Base-by-base conservation (phyloP, 1,140 invertebrate genomes). In the Pseudomyrmex dendroicus region DNA sequence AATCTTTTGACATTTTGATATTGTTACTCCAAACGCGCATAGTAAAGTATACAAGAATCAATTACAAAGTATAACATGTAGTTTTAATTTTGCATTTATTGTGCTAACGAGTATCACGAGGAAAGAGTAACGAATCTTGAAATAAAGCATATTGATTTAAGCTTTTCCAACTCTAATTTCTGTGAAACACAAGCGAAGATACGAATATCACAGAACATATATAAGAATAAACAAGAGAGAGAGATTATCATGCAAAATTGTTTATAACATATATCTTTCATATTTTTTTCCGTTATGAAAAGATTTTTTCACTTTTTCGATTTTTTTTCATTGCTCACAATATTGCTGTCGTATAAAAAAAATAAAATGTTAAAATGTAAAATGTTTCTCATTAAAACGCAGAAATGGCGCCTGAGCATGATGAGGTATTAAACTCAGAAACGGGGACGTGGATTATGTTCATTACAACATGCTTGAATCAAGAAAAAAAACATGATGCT, bases 201-300 rank as follows among this genome's bases (percentile, higher is more conserved):
- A 48, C 20, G 5, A 70, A 7, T 48, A 72, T 22, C 63, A 82
- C n/a, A 70, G 9, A 0, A 72, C 50, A 22, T 22, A 72, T 59
- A 59, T 20, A 2, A 80, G 12, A 17, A 13, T 20, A 59, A 17
- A 9, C 54, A n/a, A 48, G 12, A 50, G 15, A 80, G n/a, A 12
- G 15, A 80, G n/a, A 8, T 25, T 70, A 57, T 20, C 22, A 13
- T 48, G 56, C 46, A 57, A 67, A 78, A 57, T 67, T 78, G 5
- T 57, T 35, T 7, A 8, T 2, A 20, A 35, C 35, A 48, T 61
- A 59, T 15, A 44, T 48, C 15, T n/a, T 17, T 12, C 9, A 22
- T 61, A 22, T 12, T 13, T 13, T 22, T 4, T 61, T 22, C 20
- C 44, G 35, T 70, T 22, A 12, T 57, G 59, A 15, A 50, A 5